Evolutionary conservation across 2,113 vertebrate genomes (phyloP).

Genomic region (Gymnogyps californianus): DNA sequence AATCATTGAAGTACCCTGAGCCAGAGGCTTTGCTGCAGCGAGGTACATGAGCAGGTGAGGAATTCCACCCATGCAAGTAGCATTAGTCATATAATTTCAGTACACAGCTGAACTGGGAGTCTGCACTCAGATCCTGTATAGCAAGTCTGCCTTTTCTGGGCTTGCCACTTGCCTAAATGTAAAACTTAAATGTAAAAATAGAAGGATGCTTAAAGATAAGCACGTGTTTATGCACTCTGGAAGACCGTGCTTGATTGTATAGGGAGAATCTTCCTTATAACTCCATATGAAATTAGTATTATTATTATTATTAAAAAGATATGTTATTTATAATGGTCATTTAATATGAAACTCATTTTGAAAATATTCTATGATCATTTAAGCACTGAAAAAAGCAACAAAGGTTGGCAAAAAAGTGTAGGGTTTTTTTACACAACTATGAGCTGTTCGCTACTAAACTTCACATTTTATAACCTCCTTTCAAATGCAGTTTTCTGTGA

Average conservation of each 20-base stretch:
- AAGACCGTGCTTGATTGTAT: not conserved
- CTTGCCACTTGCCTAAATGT: not conserved
- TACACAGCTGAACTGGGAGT: not conserved
- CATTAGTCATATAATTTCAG: not conserved
- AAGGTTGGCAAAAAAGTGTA: not conserved
- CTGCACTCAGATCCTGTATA: not conserved
- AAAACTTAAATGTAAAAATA: not conserved
- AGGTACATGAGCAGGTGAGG: not conserved
- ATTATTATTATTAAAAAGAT: not conserved
- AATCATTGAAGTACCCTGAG: not conserved
- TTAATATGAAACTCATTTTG: not conserved
- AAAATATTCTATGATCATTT: not conserved
- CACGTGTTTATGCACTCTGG: not conserved
- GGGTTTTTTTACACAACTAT: not conserved
- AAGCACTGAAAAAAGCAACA: not conserved
- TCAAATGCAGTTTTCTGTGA: slow-evolving; percentile 40
- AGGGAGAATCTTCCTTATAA: not conserved
- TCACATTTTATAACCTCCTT: not conserved
- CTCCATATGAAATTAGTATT: not conserved
- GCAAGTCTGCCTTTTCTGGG: not conserved
- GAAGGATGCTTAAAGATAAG: not conserved
- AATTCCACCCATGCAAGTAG: not conserved
- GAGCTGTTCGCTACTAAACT: not conserved
- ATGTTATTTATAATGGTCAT: not conserved
- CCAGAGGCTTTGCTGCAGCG: not conserved